Conservation (phyloP, 2,888 invertebrate species). For the Argyra leucocephala region DNA sequence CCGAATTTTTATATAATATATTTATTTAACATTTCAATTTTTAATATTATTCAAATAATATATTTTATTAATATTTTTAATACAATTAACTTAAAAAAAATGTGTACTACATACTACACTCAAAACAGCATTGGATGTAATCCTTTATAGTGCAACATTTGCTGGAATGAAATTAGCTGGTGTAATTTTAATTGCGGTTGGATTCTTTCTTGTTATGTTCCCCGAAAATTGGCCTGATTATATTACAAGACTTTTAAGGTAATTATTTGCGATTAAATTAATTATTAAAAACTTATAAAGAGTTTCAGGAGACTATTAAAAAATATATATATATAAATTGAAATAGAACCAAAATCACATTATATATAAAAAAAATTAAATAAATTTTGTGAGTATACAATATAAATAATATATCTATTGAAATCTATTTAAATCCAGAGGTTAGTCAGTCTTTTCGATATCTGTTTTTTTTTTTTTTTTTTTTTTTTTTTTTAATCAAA, state of each 20-base stretch:
- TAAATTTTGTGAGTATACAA: neutral
- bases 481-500: too few relatives aligned
- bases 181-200: slow-evolving; percentile 78
- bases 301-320: neutral
- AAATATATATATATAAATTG: neutral
- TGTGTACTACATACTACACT: too few relatives aligned
- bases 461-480: too few relatives aligned
- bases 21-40: too few relatives aligned
- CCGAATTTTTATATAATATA: too few relatives aligned
- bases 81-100: too few relatives aligned
- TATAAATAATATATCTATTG: neutral
- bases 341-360: neutral
- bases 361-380: neutral
- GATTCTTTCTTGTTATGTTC: slow-evolving; percentile 88
- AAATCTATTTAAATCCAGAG: neutral
- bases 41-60: too few relatives aligned
- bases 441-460: neutral
- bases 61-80: too few relatives aligned
- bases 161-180: slow-evolving; percentile 94
- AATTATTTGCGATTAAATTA: slow-evolving; percentile 36
- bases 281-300: neutral
- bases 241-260: slow-evolving; percentile 81
- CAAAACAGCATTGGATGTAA: slow-evolving; percentile 69
- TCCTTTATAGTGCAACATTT: slow-evolving; percentile 75
- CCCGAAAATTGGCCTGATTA: slow-evolving; percentile 96